These are phyloP conservation scores for Amblyraja radiata DNA, from an alignment of 2,797 vertebrate species.

Conservation along the genomic window DNA sequence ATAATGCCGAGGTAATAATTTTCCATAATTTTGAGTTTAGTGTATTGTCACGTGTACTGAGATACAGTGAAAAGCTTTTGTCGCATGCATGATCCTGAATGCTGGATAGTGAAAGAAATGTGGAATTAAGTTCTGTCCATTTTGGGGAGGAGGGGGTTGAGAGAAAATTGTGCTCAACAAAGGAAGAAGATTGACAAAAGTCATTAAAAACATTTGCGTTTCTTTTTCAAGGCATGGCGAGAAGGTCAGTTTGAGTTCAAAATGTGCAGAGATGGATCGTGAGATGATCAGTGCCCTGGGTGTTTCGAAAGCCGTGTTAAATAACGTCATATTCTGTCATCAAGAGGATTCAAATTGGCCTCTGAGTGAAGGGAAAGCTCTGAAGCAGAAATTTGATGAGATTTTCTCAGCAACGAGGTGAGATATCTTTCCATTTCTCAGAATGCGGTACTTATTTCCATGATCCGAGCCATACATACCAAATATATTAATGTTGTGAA, in stretches of 20 bases:
- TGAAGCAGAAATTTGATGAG: conserved; percentile 96
- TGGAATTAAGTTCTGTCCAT: not conserved
- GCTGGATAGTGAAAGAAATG: not conserved
- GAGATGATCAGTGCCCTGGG: conserved; percentile 92
- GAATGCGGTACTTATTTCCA: not conserved
- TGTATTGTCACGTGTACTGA: no score
- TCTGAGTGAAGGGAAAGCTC: conserved; percentile 83
- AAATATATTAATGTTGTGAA: no score
- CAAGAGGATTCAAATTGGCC: conserved; percentile 99
- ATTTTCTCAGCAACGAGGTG: conserved; percentile 98
- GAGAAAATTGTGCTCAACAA: not conserved
- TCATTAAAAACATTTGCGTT: conserved; percentile 38
- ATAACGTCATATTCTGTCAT: conserved; percentile 95
- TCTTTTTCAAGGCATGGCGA: conserved; percentile 65
- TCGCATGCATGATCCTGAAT: not conserved
- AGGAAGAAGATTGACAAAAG: not conserved
- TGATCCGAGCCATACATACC: not conserved
- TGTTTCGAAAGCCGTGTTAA: conserved; percentile 87
- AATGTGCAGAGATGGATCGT: conserved; percentile 85
- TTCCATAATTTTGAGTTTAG: no score
- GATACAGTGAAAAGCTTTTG: no score
- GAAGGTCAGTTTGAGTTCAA: conserved; percentile 81
- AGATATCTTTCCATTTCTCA: conserved; percentile 21
- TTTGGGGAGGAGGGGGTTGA: no score
- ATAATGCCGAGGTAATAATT: no score